Evolutionary conservation across 2,113 vertebrate species (phyloP).

Genomic region (Strix uralensis): DNA sequence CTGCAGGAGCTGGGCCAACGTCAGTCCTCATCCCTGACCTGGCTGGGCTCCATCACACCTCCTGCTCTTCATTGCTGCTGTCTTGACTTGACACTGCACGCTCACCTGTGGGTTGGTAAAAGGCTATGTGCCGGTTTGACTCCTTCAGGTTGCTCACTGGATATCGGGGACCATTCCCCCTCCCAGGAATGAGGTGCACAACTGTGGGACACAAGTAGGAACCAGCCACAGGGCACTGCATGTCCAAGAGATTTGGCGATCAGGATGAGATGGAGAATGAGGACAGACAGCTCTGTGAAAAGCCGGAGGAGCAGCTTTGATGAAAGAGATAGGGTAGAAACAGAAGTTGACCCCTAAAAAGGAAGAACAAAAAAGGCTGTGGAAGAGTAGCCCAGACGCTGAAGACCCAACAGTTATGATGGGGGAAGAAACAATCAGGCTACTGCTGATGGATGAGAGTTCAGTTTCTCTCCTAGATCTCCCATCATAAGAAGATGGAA

Average conservation of each 20-base stretch:
- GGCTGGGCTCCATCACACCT: background rate
- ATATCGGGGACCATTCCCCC: background rate
- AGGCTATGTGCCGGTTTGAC: background rate
- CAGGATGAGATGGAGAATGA: background rate
- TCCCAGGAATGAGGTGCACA: background rate
- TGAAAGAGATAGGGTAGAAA: background rate
- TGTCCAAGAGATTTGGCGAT: background rate
- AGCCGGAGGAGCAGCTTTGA: background rate
- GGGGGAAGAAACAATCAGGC: background rate
- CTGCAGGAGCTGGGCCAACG: background rate
- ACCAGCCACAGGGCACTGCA: background rate
- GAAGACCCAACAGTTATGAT: background rate
- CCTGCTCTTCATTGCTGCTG: background rate
- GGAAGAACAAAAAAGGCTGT: background rate
- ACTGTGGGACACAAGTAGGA: background rate
- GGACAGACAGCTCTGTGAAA: background rate
- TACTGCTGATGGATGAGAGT: background rate
- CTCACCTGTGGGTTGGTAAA: background rate
- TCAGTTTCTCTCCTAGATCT: background rate
- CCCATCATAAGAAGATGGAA: background rate
- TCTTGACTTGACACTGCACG: background rate
- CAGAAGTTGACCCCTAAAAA: background rate
- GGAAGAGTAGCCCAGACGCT: background rate
- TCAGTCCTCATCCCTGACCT: background rate
- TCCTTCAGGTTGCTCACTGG: background rate